Evolutionary conservation across 2,113 vertebrate species (phyloP).

Genomic region (Vicugna pacos): DNA sequence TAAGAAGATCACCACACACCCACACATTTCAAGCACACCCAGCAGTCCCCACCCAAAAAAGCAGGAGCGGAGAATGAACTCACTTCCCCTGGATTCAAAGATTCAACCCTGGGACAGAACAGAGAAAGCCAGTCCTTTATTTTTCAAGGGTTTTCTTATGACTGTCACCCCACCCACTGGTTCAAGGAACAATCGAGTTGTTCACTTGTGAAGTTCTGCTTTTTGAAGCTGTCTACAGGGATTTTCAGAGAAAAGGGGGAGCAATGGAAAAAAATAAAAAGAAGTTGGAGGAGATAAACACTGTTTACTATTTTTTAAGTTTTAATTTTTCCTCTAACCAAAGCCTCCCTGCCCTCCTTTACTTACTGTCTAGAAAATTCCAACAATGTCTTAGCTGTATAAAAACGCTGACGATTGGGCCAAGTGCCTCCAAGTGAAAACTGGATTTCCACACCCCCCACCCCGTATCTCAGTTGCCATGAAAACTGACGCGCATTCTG

Average conservation of each 20-base stretch:
- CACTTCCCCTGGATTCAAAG: not conserved
- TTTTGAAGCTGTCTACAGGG: not conserved
- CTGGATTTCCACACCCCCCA: not conserved
- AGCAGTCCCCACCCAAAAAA: not conserved
- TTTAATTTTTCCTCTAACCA: not conserved
- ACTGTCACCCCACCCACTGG: not conserved
- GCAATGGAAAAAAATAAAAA: not conserved
- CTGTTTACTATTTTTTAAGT: not conserved
- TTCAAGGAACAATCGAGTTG: not conserved
- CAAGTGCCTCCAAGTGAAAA: not conserved
- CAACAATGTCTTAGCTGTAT: not conserved
- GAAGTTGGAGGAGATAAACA: not conserved
- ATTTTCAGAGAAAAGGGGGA: not conserved
- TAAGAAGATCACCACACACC: not conserved
- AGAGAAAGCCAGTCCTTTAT: not conserved
- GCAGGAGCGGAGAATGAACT: not conserved
- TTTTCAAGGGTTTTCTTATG: not conserved
- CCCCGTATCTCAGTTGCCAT: not conserved
- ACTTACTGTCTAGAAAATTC: conserved; percentile 5
- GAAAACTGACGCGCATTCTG: not conserved
- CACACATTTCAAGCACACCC: not conserved
- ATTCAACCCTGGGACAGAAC: not conserved
- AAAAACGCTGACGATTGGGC: not conserved
- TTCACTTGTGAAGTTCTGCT: conserved; percentile 4
- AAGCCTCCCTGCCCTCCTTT: not conserved